phyloP scores from a whole-genome alignment of 2,888 invertebrate species.

The Microplitis deprimator region DNA sequence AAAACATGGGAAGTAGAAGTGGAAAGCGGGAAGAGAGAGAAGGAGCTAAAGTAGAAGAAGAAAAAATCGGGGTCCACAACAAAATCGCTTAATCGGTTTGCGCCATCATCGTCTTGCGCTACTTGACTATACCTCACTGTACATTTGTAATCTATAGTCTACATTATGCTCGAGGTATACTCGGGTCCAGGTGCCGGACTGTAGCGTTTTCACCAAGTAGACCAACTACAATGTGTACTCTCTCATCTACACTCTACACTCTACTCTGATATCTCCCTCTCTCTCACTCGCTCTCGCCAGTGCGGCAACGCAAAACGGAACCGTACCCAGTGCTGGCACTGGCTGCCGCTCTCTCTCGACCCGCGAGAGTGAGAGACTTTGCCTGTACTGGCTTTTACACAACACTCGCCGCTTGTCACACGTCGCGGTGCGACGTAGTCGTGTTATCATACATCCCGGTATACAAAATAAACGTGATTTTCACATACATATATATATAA shows the following conservation, averaged over 20 bases:
- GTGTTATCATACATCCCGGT: conserved; percentile 33
- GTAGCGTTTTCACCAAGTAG: no score
- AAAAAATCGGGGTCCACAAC: conserved; percentile 70
- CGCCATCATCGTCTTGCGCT: conserved; percentile 67
- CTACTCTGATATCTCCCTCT: not conserved
- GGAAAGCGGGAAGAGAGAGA: conserved; percentile 63
- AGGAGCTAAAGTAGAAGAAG: conserved; percentile 49
- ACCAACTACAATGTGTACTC: not conserved
- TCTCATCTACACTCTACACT: conserved; percentile 23
- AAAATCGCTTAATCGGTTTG: conserved; percentile 72
- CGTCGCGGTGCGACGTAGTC: conserved; percentile 48
- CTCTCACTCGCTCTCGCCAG: not conserved
- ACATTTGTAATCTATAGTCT: no score
- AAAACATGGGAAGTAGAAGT: conserved; percentile 66
- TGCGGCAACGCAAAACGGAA: conserved; percentile 28
- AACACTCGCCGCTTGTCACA: conserved; percentile 48
- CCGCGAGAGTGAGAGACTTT: conserved; percentile 44
- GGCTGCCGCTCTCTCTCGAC: conserved; percentile 56
- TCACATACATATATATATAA: not conserved
- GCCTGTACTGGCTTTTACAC: conserved; percentile 1
- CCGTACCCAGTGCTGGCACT: conserved; percentile 45
- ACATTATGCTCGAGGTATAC: no score
- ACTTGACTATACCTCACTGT: not conserved
- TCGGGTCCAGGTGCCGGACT: no score
- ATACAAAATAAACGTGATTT: not conserved